Conservation (phyloP, 2,797 vertebrate genomes). For the Lacerta bilineata region DNA sequence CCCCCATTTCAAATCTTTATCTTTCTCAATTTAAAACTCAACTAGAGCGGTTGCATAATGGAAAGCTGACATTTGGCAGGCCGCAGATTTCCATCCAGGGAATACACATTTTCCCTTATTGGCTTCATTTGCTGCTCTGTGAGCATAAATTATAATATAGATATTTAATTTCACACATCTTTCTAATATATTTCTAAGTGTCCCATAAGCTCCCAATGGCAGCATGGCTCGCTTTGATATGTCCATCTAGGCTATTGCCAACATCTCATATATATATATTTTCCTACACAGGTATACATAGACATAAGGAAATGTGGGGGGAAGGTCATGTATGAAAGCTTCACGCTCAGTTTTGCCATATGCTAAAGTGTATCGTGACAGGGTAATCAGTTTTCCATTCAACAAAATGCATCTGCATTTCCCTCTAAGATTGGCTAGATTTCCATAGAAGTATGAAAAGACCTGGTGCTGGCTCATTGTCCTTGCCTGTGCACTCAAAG, state of each 20-base stretch:
- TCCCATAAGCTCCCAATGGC: constrained; percentile 7
- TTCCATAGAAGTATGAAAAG: constrained; percentile 11
- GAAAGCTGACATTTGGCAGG: constrained; percentile 9
- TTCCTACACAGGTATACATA: background rate
- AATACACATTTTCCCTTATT: background rate
- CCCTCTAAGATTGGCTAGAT: background rate
- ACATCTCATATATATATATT: background rate
- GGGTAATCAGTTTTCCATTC: background rate
- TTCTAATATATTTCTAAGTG: constrained; percentile 7
- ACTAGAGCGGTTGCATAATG: background rate
- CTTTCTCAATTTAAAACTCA: background rate
- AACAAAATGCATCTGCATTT: constrained; percentile 1
- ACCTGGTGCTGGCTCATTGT: background rate
- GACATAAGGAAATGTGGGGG: background rate
- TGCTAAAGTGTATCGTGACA: background rate
- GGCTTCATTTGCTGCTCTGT: background rate
- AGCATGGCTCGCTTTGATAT: background rate
- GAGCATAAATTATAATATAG: constrained; percentile 11
- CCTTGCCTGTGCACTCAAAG: background rate
- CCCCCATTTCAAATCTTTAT: background rate
- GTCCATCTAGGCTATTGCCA: background rate
- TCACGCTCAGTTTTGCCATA: background rate
- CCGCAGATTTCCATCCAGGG: background rate
- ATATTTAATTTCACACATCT: constrained; percentile 16
- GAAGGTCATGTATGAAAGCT: background rate